Evolutionary conservation across 2,113 vertebrate species (phyloP).

Genomic region (Chloebia gouldiae): DNA sequence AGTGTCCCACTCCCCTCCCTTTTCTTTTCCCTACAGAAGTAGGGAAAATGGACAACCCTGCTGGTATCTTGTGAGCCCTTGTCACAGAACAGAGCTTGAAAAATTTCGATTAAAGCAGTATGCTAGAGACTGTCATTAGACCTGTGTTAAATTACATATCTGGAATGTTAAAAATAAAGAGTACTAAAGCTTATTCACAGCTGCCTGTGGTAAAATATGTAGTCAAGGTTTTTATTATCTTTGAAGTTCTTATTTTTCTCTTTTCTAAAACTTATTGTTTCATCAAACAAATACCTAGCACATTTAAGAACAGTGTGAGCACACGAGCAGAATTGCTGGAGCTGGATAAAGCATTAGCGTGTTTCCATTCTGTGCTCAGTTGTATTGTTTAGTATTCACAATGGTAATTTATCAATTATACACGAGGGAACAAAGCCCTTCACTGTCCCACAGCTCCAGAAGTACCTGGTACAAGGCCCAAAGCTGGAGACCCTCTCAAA

Average conservation of each 20-base stretch:
- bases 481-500: neutral
- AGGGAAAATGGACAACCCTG: constrained; percentile 77
- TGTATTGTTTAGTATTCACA: constrained; percentile 35
- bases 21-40: constrained; percentile 68
- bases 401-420: constrained; percentile 57
- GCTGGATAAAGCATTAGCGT: constrained; percentile 53
- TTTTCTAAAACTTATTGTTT: constrained; percentile 74
- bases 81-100: constrained; percentile 75
- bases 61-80: constrained; percentile 75
- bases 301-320: constrained; percentile 65
- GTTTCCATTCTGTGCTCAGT: constrained; percentile 60
- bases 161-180: constrained; percentile 81
- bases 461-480: neutral
- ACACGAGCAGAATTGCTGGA: constrained; percentile 52
- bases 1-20: constrained; percentile 54
- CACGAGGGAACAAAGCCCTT: constrained; percentile 15
- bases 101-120: constrained; percentile 79
- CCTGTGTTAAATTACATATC: constrained; percentile 80
- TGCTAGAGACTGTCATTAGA: constrained; percentile 80
- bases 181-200: constrained; percentile 71
- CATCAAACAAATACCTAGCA: constrained; percentile 73
- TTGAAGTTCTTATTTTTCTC: constrained; percentile 76
- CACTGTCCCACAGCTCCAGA: neutral
- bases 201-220: constrained; percentile 69
- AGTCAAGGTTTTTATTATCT: constrained; percentile 77